phyloP scores from a whole-genome alignment of 2,888 invertebrate genomes.

The Meiosimyza decipiens region DNA sequence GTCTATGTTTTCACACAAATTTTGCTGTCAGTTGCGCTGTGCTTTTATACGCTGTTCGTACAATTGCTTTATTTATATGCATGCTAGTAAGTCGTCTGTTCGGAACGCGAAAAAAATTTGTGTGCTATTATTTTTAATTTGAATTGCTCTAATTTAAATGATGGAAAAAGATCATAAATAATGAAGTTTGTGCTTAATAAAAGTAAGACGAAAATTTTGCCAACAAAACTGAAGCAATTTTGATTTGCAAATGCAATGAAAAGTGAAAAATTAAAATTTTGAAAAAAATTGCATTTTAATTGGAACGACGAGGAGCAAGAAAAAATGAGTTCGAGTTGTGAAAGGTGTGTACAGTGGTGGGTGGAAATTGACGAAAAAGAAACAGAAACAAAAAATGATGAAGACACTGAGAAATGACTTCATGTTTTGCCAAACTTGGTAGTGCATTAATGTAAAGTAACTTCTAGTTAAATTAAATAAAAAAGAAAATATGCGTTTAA shows the following conservation, averaged over 20 bases:
- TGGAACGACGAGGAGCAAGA: conserved; percentile 39
- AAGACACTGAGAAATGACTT: conserved; percentile 33
- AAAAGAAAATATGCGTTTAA: conserved; percentile 19
- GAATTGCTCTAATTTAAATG: not conserved
- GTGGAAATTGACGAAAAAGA: conserved; percentile 51
- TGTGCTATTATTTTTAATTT: not conserved
- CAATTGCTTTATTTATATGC: no score
- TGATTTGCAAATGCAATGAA: conserved; percentile 8
- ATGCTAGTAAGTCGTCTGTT: no score
- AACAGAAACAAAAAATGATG: conserved; percentile 46
- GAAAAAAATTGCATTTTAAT: conserved; percentile 55
- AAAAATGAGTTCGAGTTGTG: conserved; percentile 64
- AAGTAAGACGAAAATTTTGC: conserved; percentile 54
- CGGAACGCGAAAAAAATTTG: not conserved
- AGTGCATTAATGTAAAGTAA: conserved; percentile 1
- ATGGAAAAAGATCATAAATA: not conserved
- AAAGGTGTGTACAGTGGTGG: conserved; percentile 59
- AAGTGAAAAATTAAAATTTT: conserved; percentile 16
- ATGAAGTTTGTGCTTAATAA: conserved; percentile 49
- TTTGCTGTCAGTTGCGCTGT: not conserved
- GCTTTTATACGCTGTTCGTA: no score
- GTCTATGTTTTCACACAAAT: not conserved
- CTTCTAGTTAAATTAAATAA: conserved; percentile 40
- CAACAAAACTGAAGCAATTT: conserved; percentile 45
- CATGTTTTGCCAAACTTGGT: conserved; percentile 44